Conservation (phyloP, 1,140 invertebrate genomes). For the Planococcus citri region DNA sequence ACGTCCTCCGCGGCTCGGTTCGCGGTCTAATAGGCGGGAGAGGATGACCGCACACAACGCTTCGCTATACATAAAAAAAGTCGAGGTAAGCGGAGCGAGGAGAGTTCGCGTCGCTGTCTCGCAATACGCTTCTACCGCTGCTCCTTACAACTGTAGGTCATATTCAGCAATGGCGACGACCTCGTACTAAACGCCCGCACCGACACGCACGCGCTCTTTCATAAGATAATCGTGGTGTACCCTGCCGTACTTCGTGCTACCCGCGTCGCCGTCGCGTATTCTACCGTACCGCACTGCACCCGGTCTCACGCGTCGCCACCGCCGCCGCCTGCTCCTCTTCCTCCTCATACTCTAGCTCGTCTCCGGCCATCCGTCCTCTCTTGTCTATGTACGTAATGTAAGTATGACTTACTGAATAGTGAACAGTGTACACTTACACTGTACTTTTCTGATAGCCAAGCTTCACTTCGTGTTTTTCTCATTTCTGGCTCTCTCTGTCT, state of each 20-base stretch:
- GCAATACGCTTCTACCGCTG: slow-evolving; percentile 9
- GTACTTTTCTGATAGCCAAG: too few relatives aligned
- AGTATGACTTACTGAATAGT: too few relatives aligned
- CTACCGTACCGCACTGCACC: too few relatives aligned
- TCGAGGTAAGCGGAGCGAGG: background rate
- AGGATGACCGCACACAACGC: slow-evolving; percentile 8
- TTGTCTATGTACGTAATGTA: too few relatives aligned
- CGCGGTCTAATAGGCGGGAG: slow-evolving; percentile 16
- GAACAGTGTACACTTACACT: too few relatives aligned
- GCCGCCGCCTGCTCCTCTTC: too few relatives aligned
- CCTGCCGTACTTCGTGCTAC: too few relatives aligned
- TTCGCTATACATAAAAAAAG: slow-evolving; percentile 9
- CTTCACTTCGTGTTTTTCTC: too few relatives aligned
- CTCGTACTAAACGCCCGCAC: slow-evolving; percentile 13
- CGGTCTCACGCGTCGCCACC: too few relatives aligned
- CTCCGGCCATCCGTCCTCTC: too few relatives aligned
- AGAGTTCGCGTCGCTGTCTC: slow-evolving; percentile 13
- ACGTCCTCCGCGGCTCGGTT: slow-evolving; percentile 15
- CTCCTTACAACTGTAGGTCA: slow-evolving; percentile 11
- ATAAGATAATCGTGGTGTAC: slow-evolving; percentile 15
- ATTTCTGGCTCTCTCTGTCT: too few relatives aligned
- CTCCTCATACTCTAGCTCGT: too few relatives aligned
- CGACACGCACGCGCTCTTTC: slow-evolving; percentile 17
- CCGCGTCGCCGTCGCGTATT: background rate
- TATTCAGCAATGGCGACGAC: slow-evolving; percentile 19